A percentile compares a stretch with the other conserved stretches of the same genome.
Conservation (phyloP, 2,113 vertebrate species). For the Thryonomys swinderianus region DNA sequence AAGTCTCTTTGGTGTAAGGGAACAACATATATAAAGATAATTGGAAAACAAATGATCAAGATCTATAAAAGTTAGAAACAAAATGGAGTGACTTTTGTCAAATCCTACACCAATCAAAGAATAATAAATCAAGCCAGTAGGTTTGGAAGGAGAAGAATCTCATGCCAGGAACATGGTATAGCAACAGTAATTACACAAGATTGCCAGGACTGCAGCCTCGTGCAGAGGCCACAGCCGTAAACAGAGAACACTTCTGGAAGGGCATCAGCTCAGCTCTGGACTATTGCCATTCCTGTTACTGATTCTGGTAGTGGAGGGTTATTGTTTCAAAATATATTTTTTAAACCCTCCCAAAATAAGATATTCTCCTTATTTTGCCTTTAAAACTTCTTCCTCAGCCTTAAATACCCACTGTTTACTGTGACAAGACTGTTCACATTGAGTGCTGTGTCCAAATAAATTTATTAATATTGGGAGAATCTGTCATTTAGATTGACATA, state of each 20-base stretch:
- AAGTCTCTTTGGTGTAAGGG: background rate
- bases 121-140: background rate
- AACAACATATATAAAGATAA: background rate
- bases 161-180: background rate
- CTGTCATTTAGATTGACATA: background rate
- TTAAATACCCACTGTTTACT: background rate
- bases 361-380: background rate
- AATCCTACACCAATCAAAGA: background rate
- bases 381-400: background rate
- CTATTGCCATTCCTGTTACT: background rate
- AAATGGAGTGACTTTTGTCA: background rate
- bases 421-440: background rate
- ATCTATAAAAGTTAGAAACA: background rate
- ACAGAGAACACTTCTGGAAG: background rate
- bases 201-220: background rate
- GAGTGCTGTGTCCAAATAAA: background rate
- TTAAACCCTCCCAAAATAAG: too few species aligned
- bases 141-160: background rate
- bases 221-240: background rate
- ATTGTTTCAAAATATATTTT: background rate
- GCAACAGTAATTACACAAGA: background rate
- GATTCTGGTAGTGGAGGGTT: background rate
- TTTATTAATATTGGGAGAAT: background rate
- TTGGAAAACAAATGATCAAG: constrained; percentile 6
- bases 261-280: background rate